Evolutionary conservation across 2,797 vertebrate genomes (phyloP).

Genomic region (Pogoniulus pusillus): DNA sequence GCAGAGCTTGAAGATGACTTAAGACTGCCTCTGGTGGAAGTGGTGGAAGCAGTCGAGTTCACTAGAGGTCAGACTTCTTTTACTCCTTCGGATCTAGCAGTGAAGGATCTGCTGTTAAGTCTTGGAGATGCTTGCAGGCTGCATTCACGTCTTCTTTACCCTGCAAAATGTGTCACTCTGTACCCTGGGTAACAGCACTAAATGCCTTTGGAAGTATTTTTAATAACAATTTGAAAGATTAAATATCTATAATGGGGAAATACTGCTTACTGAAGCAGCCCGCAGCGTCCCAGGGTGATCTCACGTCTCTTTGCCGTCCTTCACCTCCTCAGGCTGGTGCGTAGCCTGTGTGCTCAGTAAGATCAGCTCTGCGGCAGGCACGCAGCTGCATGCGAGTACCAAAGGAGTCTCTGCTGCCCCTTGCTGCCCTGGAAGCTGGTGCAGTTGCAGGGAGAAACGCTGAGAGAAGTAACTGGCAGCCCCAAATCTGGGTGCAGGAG

Average conservation of each 20-base stretch:
- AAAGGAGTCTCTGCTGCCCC: background rate
- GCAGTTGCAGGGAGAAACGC: background rate
- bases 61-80: constrained; percentile 39
- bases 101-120: background rate
- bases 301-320: accelerated
- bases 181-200: background rate
- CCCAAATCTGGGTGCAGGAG: background rate
- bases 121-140: background rate
- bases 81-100: background rate
- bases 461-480: accelerated
- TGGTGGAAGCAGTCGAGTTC: background rate
- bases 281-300: accelerated
- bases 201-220: background rate
- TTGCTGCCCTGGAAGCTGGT: background rate
- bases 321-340: accelerated
- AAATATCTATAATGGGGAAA: background rate
- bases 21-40: background rate
- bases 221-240: background rate
- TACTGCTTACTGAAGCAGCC: background rate
- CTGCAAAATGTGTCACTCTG: background rate
- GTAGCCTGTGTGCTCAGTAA: accelerated
- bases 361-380: background rate
- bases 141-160: accelerated
- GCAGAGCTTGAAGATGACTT: background rate
- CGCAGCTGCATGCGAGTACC: accelerated